phyloP scores from a whole-genome alignment of 2,113 vertebrate genomes.

The Charina bottae region DNA sequence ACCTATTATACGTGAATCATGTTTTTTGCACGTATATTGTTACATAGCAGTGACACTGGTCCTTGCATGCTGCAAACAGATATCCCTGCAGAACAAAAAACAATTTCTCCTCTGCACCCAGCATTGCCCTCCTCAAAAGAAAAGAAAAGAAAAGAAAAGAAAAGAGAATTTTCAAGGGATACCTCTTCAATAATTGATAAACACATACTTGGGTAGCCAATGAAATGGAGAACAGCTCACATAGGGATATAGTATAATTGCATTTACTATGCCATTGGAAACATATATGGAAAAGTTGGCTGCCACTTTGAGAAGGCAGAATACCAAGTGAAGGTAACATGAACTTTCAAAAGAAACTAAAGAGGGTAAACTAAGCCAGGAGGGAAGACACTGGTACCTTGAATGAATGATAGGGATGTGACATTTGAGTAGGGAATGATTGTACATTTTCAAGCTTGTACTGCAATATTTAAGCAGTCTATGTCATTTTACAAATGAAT shows the following conservation, averaged over 20 bases:
- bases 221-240: neutral
- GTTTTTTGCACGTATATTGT: slow-evolving; percentile 33
- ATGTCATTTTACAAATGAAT: slow-evolving; percentile 1
- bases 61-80: neutral
- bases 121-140: neutral
- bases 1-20: slow-evolving; percentile 38
- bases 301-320: neutral
- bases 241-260: neutral
- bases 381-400: neutral
- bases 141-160: neutral
- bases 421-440: neutral
- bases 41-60: slow-evolving; percentile 1
- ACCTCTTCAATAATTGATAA: neutral
- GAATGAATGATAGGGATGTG: neutral
- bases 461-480: neutral
- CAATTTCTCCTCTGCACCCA: neutral
- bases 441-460: neutral
- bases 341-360: neutral
- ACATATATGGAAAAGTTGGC: neutral
- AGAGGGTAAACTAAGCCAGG: neutral
- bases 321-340: neutral
- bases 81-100: neutral
- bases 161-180: neutral
- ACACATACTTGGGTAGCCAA: neutral
- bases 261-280: neutral